These are phyloP conservation scores for Pammene aurita DNA, from an alignment of 2,888 invertebrate genomes.

Conservation along the genomic window DNA sequence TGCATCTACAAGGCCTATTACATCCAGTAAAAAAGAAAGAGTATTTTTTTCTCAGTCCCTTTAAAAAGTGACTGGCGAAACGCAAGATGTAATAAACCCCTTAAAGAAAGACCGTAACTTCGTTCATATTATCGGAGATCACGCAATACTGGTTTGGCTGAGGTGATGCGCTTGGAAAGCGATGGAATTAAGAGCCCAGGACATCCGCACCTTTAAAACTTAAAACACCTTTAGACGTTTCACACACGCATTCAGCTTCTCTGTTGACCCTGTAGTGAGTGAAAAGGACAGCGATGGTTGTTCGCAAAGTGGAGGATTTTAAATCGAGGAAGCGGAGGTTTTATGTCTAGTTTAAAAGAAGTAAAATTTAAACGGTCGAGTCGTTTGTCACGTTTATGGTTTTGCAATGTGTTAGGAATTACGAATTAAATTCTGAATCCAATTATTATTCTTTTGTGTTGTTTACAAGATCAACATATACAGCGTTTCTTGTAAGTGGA, in stretches of 20 bases:
- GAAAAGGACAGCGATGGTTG: constrained; percentile 4
- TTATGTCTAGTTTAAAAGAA: constrained; percentile 69
- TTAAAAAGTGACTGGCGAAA: too few species aligned
- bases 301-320: constrained; percentile 8
- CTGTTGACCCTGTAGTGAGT: not conserved
- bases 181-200: not conserved
- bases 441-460: constrained; percentile 4
- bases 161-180: not conserved
- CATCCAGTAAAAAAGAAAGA: too few species aligned
- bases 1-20: too few species aligned
- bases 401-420: constrained; percentile 11
- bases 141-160: not conserved
- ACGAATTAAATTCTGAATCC: constrained; percentile 1
- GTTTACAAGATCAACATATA: not conserved
- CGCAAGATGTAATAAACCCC: too few species aligned
- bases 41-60: too few species aligned
- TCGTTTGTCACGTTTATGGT: constrained; percentile 61
- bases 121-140: too few species aligned
- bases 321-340: constrained; percentile 50
- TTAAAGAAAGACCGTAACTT: too few species aligned
- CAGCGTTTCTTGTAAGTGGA: not conserved
- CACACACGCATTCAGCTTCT: not conserved
- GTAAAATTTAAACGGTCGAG: constrained; percentile 72
- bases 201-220: not conserved
- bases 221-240: constrained; percentile 3